Evolutionary conservation across 2,888 invertebrate species (phyloP).

Genomic region (Trilocha varians): DNA sequence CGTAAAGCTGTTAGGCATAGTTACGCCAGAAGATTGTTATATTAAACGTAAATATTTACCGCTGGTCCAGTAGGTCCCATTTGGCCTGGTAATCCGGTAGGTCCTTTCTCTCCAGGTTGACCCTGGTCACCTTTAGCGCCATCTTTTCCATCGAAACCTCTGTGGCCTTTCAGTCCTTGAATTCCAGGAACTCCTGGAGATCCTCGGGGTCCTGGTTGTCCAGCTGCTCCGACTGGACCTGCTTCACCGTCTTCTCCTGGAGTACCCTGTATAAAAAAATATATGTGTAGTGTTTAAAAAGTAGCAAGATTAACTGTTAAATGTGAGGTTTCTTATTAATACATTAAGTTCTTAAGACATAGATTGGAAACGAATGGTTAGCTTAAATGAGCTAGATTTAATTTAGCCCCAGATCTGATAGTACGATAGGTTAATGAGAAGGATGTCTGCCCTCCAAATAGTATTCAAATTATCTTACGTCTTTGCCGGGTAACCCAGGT

Average conservation of each 20-base stretch:
- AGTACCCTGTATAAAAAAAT: slow-evolving; percentile 70
- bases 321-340: too few species aligned
- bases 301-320: too few species aligned
- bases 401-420: too few species aligned
- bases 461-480: too few species aligned
- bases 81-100: slow-evolving; percentile 77
- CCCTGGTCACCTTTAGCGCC: slow-evolving; percentile 89
- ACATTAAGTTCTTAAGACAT: too few species aligned
- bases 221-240: slow-evolving; percentile 80
- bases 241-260: slow-evolving; percentile 87
- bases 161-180: slow-evolving; percentile 87
- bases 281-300: too few species aligned
- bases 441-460: too few species aligned
- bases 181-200: slow-evolving; percentile 82
- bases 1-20: too few species aligned
- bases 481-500: slow-evolving; percentile 82
- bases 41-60: slow-evolving; percentile 47
- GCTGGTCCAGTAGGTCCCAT: slow-evolving; percentile 81
- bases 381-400: too few species aligned
- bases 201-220: slow-evolving; percentile 83
- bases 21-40: background rate
- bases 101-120: slow-evolving; percentile 81
- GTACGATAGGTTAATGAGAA: too few species aligned
- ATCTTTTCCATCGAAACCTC: slow-evolving; percentile 84
- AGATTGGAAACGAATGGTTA: too few species aligned